Conservation (phyloP, 1,140 invertebrate genomes). For the Leucophenga varia region DNA sequence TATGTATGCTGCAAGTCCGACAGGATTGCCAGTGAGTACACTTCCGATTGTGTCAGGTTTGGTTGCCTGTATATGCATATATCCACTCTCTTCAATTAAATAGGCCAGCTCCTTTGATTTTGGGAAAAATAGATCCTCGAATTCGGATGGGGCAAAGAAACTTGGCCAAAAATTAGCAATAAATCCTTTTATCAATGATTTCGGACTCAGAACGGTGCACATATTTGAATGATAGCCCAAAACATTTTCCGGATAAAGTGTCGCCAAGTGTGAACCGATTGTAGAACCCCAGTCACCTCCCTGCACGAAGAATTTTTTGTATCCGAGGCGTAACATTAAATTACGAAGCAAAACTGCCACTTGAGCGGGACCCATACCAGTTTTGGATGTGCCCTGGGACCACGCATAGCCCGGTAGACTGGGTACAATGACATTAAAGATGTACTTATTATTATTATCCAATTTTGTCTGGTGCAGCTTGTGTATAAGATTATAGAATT, state of each 20-base stretch:
- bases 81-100: conserved; percentile 73
- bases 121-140: conserved; percentile 66
- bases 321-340: conserved; percentile 79
- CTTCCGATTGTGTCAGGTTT: conserved; percentile 86
- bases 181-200: conserved; percentile 26
- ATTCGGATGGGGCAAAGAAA: conserved; percentile 62
- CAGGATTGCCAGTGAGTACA: conserved; percentile 67
- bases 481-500: conserved; percentile 81
- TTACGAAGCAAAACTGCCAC: conserved; percentile 75
- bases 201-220: conserved; percentile 54
- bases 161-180: conserved; percentile 61
- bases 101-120: conserved; percentile 57
- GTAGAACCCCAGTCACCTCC: conserved; percentile 79
- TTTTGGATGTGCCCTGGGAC: conserved; percentile 60
- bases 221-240: conserved; percentile 66
- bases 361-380: conserved; percentile 65
- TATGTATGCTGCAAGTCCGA: conserved; percentile 78
- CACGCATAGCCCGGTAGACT: conserved; percentile 85
- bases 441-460: conserved; percentile 61
- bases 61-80: conserved; percentile 81
- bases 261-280: conserved; percentile 65
- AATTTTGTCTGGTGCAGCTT: conserved; percentile 63
- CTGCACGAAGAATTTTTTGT: conserved; percentile 77
- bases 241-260: conserved; percentile 71
- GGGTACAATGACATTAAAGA: conserved; percentile 77